Evolutionary conservation across 30 jellyfish, hydroid and myxozoan species (phyloP), one percentile per base, ranked within the genome.

Genomic region (Cassiopea andromeda): DNA sequence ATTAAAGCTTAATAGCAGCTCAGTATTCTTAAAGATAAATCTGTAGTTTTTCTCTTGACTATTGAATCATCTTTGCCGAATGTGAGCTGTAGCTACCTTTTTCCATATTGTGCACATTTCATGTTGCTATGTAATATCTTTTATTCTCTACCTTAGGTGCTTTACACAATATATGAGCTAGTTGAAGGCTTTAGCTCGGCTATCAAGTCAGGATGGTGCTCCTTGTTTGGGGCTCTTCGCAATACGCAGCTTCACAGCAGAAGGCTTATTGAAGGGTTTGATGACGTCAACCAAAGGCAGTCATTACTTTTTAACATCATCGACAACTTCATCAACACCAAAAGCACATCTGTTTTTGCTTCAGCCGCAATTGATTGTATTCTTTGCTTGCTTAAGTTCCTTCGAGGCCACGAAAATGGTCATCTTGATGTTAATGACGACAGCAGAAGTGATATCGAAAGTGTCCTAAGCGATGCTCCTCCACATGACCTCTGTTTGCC

Each of bases 151-250:
- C 73, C 88, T 1, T 73, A 96, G 99, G 96, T 96, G 54, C 91
- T 96, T n/a, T 96, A 96, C 92, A 96, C 99, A 43, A 59, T 96
- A 16, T 96, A 91, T 78, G 99, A 96, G 91, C 97, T 96, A 3
- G 99, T 96, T 18, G 99, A 96, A 89, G 98, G 99, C 77, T 96
- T 92, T 79, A 72, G 95, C 27, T 86, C 95, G 17, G 76, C 97
- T n/a, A 89, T 96, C 54, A 96, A 96, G 49, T 96, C 99, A 6
- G 99, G 99, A 19, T 96, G 99, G 99, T 85, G 99, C 57, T 85
- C 99, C 2, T 85, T 96, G 47, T 92, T 96, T 75, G 94, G 98
- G 27, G 98, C 99, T 4, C 85, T 96, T n/a, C 94, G 97, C 67
- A 91, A 92, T 81, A 85, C 97, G 10, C 97, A 96, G 66, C 92